Conservation (phyloP, 2,113 vertebrate genomes). For the Elaphurus davidianus region DNA sequence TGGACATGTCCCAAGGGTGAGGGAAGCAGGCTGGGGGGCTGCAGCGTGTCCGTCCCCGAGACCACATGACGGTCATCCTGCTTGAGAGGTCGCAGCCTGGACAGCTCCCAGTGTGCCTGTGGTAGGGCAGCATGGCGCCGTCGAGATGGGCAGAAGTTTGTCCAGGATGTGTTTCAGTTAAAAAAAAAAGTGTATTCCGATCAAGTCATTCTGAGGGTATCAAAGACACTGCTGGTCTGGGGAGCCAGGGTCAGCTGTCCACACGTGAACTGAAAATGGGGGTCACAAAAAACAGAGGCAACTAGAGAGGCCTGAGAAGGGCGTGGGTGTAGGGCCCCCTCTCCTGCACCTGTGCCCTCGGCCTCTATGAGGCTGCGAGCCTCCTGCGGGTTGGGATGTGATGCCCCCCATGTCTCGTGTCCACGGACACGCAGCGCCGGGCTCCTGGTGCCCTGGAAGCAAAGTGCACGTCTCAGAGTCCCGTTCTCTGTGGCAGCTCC, state of each 20-base stretch:
- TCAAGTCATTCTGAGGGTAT: neutral
- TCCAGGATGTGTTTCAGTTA: neutral
- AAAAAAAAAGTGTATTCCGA: neutral
- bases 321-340: rapidly evolving
- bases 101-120: too few relatives aligned
- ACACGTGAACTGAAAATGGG: neutral
- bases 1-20: neutral
- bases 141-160: neutral
- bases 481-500: too few relatives aligned
- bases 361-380: rapidly evolving
- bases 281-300: neutral
- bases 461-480: neutral
- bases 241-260: neutral
- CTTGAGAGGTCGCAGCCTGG: rapidly evolving
- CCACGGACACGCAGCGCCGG: rapidly evolving
- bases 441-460: neutral
- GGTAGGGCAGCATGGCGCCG: rapidly evolving
- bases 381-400: neutral
- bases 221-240: neutral
- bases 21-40: neutral
- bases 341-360: rapidly evolving
- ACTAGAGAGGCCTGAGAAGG: neutral
- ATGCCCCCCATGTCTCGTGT: neutral
- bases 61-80: rapidly evolving
- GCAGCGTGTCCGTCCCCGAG: rapidly evolving